These are phyloP conservation scores for Unio delphinus DNA, from an alignment of 2,888 invertebrate genomes.

Conservation along the genomic window DNA sequence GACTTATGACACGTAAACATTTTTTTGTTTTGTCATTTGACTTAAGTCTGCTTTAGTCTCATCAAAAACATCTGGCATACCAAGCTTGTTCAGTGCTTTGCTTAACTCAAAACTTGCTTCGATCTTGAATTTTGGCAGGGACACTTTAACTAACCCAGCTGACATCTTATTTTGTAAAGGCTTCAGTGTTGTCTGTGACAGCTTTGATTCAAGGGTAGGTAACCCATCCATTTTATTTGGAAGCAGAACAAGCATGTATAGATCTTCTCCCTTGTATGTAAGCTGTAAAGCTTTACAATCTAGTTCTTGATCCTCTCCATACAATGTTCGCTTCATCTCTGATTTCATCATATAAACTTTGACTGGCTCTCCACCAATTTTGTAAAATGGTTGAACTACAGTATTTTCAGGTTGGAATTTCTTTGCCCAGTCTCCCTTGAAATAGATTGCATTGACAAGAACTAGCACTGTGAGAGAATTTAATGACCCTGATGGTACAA, in stretches of 20 bases:
- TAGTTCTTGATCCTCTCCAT: slow-evolving; percentile 74
- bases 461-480: slow-evolving; percentile 64
- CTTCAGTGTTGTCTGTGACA: slow-evolving; percentile 20
- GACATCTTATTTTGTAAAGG: slow-evolving; percentile 4
- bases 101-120: slow-evolving; percentile 44
- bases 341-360: slow-evolving; percentile 81
- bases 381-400: slow-evolving; percentile 75
- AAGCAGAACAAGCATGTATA: slow-evolving; percentile 62
- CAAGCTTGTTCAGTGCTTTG: slow-evolving; percentile 42
- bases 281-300: slow-evolving; percentile 83
- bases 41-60: slow-evolving; percentile 56
- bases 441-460: slow-evolving; percentile 73
- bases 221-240: slow-evolving; percentile 55
- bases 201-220: slow-evolving; percentile 33
- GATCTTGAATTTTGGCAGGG: slow-evolving; percentile 58
- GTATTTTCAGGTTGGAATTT: slow-evolving; percentile 77
- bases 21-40: slow-evolving; percentile 47
- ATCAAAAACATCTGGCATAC: slow-evolving; percentile 60
- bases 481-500: slow-evolving; percentile 77
- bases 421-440: slow-evolving; percentile 72
- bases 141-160: slow-evolving; percentile 20
- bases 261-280: slow-evolving; percentile 75
- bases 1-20: slow-evolving; percentile 57
- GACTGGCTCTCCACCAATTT: slow-evolving; percentile 7
- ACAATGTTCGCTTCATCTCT: slow-evolving; percentile 77